These are phyloP conservation scores for Gandaritis pyraliata DNA, from an alignment of 2,888 invertebrate genomes.

Conservation along the genomic window DNA sequence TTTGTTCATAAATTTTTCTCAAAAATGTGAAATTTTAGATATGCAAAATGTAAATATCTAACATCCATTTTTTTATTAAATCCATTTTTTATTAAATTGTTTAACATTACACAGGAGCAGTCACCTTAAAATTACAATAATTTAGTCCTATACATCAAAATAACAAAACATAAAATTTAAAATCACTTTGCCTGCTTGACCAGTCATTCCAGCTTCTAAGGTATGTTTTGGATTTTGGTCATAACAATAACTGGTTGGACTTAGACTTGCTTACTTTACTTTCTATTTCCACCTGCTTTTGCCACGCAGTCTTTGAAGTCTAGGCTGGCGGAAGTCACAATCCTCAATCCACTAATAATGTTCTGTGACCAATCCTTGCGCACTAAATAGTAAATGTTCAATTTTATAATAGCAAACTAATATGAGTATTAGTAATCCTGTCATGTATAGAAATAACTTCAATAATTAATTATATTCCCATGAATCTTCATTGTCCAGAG, in stretches of 20 bases:
- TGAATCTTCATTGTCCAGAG: no score
- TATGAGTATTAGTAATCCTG: no score
- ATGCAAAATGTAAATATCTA: no score
- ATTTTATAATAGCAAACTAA: no score
- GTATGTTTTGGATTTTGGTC: constrained; percentile 77
- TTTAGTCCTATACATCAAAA: background rate
- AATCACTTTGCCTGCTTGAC: constrained; percentile 59
- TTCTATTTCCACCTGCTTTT: constrained; percentile 14
- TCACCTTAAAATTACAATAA: constrained; percentile 17
- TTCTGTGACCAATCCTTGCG: constrained; percentile 46
- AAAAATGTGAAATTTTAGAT: no score
- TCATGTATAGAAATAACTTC: no score
- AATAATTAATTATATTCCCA: no score
- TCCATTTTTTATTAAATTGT: constrained; percentile 9
- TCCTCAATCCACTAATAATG: constrained; percentile 43
- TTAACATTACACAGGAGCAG: no score
- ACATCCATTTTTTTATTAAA: no score
- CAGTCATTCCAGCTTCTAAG: constrained; percentile 80
- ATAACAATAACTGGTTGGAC: background rate
- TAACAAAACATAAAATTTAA: background rate
- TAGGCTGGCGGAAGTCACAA: constrained; percentile 37
- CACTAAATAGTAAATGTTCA: background rate
- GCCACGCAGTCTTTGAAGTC: constrained; percentile 52
- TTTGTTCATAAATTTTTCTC: no score
- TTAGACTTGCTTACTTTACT: background rate